phyloP scores from a whole-genome alignment of 2,797 vertebrate species.

The Ambastaia sidthimunki region DNA sequence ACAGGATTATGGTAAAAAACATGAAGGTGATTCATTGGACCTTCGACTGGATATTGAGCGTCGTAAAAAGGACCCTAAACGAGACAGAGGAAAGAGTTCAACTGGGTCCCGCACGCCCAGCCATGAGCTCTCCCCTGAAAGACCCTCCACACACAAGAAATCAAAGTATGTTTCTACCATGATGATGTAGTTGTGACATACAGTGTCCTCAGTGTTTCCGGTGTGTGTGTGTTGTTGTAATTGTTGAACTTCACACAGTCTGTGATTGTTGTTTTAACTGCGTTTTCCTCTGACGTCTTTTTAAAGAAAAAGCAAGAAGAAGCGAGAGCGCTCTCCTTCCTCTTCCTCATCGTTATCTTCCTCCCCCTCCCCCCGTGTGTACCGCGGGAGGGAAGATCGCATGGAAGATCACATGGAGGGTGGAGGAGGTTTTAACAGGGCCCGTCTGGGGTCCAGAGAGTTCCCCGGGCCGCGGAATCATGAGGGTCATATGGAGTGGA shows the following conservation, averaged over 20 bases:
- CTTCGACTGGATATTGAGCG: constrained; percentile 96
- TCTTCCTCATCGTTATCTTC: constrained; percentile 92
- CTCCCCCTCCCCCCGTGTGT: constrained; percentile 84
- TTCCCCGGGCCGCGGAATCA: constrained; percentile 68
- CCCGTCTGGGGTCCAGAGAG: constrained; percentile 88
- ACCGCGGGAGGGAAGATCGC: constrained; percentile 78
- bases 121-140: constrained; percentile 90
- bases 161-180: constrained; percentile 80
- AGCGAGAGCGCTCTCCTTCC: constrained; percentile 92
- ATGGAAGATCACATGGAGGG: constrained; percentile 86
- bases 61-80: constrained; percentile 93
- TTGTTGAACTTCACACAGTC: neutral
- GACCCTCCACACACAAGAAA: constrained; percentile 93
- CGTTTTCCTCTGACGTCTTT: constrained; percentile 18
- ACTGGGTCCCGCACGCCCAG: constrained; percentile 92
- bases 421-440: constrained; percentile 79
- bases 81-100: constrained; percentile 89
- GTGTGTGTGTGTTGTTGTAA: no score
- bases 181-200: neutral
- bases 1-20: constrained; percentile 89
- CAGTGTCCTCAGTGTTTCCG: no score
- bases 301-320: constrained; percentile 91
- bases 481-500: constrained; percentile 69
- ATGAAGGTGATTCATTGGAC: constrained; percentile 94
- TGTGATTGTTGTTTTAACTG: neutral